phyloP scores from a whole-genome alignment of 2,888 invertebrate species.

The Drepanosiphum platanoidis region DNA sequence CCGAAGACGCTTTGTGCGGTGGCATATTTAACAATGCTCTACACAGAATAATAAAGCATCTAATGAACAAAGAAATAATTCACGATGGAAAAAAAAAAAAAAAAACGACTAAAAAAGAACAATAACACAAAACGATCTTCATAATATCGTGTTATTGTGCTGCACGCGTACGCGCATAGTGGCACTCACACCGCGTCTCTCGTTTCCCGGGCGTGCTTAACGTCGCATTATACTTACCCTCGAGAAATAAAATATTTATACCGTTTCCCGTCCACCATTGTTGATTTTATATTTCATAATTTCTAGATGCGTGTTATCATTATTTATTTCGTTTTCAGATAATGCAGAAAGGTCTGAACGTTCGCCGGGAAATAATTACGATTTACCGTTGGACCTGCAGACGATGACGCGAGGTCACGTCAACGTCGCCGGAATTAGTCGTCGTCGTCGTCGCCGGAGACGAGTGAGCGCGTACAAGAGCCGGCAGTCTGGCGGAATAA shows the following conservation, averaged over 20 bases:
- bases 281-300: constrained; percentile 25
- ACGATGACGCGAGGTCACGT: not conserved
- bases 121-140: constrained; percentile 27
- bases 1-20: not conserved
- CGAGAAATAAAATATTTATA: constrained; percentile 25
- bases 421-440: not conserved
- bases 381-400: not conserved
- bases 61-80: constrained; percentile 25
- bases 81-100: not conserved
- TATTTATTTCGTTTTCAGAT: constrained; percentile 19
- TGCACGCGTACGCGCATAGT: not conserved
- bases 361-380: constrained; percentile 19
- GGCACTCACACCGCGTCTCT: not conserved
- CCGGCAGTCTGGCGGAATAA: not conserved
- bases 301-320: not conserved
- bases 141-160: constrained; percentile 12
- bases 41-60: not conserved
- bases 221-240: constrained; percentile 5
- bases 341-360: not conserved
- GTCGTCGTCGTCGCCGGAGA: not conserved
- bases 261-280: constrained; percentile 14
- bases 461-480: no score
- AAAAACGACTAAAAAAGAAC: not conserved
- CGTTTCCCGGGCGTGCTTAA: constrained; percentile 3
- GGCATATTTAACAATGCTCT: constrained; percentile 8